Percentiles rank a stretch among this genome's conserved stretches.
These are phyloP conservation scores for Anagyrus pseudococci DNA, from an alignment of 2,888 invertebrate genomes.

Conservation along the genomic window DNA sequence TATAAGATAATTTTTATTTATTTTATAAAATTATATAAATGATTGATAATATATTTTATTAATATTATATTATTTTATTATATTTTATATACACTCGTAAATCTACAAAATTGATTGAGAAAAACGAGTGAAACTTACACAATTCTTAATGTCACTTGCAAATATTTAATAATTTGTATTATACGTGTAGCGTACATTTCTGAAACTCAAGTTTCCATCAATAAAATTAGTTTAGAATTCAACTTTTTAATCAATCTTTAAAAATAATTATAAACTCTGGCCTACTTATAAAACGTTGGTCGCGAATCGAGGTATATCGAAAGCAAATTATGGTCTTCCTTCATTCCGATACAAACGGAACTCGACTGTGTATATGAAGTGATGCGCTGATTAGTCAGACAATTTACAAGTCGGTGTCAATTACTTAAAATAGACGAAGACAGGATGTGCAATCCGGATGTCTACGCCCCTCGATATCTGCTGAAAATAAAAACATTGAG, in stretches of 20 bases:
- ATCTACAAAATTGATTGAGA: constrained; percentile 37
- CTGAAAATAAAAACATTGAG: constrained; percentile 39
- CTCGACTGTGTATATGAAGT: constrained; percentile 32
- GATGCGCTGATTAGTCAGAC: constrained; percentile 53
- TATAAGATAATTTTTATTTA: constrained; percentile 32
- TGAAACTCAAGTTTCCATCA: constrained; percentile 28
- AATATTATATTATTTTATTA: constrained; percentile 23
- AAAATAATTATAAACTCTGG: constrained; percentile 30
- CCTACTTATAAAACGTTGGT: constrained; percentile 21
- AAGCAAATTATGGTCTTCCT: constrained; percentile 31
- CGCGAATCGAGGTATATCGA: constrained; percentile 33
- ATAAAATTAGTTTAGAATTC: constrained; percentile 35
- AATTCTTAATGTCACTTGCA: constrained; percentile 20
- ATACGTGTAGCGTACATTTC: constrained; percentile 32
- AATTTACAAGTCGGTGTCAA: constrained; percentile 56
- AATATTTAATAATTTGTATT: constrained; percentile 25
- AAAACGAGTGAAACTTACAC: constrained; percentile 31
- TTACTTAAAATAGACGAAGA: constrained; percentile 58
- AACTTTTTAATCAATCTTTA: constrained; percentile 35
- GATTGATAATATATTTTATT: constrained; percentile 17
- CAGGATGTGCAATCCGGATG: constrained; percentile 54
- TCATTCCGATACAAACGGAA: constrained; percentile 29
- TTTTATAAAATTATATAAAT: constrained; percentile 27
- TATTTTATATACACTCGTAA: constrained; percentile 34
- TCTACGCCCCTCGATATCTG: constrained; percentile 57